phyloP scores from a whole-genome alignment of 2,113 vertebrate genomes.

The Podarcis raffonei region DNA sequence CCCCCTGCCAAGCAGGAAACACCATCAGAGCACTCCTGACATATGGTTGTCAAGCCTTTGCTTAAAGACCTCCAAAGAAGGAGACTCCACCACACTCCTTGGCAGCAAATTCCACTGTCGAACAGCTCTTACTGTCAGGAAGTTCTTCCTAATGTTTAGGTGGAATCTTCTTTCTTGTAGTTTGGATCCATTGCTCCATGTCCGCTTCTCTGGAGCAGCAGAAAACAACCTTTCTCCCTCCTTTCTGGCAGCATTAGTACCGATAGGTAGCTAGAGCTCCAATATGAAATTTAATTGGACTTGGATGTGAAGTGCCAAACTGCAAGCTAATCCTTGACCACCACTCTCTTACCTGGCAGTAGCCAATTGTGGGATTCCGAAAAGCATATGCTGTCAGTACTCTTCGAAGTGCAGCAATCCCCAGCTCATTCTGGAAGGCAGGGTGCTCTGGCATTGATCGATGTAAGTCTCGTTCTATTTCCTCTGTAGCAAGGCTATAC shows the following conservation, averaged over 20 bases:
- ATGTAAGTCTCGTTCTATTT: slow-evolving; percentile 97
- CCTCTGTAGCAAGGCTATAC: slow-evolving; percentile 91
- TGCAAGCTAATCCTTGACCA: neutral
- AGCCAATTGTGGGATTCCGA: slow-evolving; percentile 95
- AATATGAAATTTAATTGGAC: neutral
- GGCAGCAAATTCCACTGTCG: too few relatives aligned
- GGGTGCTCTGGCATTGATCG: slow-evolving; percentile 97
- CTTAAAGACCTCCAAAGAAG: too few relatives aligned
- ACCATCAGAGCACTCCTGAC: too few relatives aligned
- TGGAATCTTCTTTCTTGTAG: too few relatives aligned
- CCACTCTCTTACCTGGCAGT: slow-evolving; percentile 88
- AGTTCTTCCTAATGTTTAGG: too few relatives aligned
- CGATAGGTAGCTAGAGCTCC: neutral
- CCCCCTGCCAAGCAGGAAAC: too few relatives aligned
- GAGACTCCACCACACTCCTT: too few relatives aligned
- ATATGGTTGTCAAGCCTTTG: too few relatives aligned
- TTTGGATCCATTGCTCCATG: too few relatives aligned
- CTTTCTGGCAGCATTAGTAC: neutral
- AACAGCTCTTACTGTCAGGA: too few relatives aligned
- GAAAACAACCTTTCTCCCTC: too few relatives aligned
- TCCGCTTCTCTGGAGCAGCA: too few relatives aligned
- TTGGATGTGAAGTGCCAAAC: neutral
- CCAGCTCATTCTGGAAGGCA: slow-evolving; percentile 95
- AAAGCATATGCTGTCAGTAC: slow-evolving; percentile 96
- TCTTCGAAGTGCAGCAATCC: slow-evolving; percentile 93